A percentile compares a stretch with the other conserved stretches of the same genome.
Evolutionary conservation across 2,888 invertebrate genomes (phyloP).

Genomic region (Drosophila maculinotata): DNA sequence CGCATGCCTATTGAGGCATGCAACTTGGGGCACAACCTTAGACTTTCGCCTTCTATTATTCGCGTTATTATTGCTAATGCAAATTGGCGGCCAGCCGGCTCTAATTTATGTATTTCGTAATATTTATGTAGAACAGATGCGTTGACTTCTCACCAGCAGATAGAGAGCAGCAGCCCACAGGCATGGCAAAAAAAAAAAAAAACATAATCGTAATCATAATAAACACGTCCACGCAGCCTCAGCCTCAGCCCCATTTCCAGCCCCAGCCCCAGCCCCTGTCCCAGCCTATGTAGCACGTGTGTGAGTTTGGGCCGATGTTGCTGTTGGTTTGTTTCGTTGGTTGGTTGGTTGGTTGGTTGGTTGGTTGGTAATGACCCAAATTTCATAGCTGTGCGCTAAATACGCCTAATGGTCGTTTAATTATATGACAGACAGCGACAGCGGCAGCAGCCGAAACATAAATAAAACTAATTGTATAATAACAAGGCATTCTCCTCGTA

Average conservation of each 20-base stretch:
- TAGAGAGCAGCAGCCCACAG: slow-evolving; percentile 44
- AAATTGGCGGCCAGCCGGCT: slow-evolving; percentile 55
- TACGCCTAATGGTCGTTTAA: slow-evolving; percentile 79
- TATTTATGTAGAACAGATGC: slow-evolving; percentile 71
- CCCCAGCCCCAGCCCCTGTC: slow-evolving; percentile 16
- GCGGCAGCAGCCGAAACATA: slow-evolving; percentile 51
- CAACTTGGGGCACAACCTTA: slow-evolving; percentile 43
- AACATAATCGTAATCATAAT: slow-evolving; percentile 73
- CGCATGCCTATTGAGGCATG: slow-evolving; percentile 62
- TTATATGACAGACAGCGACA: slow-evolving; percentile 70
- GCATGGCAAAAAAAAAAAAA: slow-evolving; percentile 47
- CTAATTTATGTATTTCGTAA: slow-evolving; percentile 52
- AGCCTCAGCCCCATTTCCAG: slow-evolving; percentile 24
- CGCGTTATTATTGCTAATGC: slow-evolving; percentile 32
- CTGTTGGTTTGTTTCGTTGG: slow-evolving; percentile 26
- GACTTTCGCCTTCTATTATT: slow-evolving; percentile 68
- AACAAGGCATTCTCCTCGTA: slow-evolving; percentile 60
- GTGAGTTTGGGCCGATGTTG: slow-evolving; percentile 58
- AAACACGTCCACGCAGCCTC: slow-evolving; percentile 64
- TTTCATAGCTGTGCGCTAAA: slow-evolving; percentile 70
- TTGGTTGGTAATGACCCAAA: slow-evolving; percentile 79
- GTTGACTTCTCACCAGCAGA: slow-evolving; percentile 40
- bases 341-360: slow-evolving; percentile 52
- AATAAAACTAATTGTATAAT: slow-evolving; percentile 79
- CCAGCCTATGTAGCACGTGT: slow-evolving; percentile 69